Evolutionary conservation across 2,113 vertebrate species (phyloP), one percentile per base, ranked within the genome.

Genomic region (Diphyllodes magnificus): DNA sequence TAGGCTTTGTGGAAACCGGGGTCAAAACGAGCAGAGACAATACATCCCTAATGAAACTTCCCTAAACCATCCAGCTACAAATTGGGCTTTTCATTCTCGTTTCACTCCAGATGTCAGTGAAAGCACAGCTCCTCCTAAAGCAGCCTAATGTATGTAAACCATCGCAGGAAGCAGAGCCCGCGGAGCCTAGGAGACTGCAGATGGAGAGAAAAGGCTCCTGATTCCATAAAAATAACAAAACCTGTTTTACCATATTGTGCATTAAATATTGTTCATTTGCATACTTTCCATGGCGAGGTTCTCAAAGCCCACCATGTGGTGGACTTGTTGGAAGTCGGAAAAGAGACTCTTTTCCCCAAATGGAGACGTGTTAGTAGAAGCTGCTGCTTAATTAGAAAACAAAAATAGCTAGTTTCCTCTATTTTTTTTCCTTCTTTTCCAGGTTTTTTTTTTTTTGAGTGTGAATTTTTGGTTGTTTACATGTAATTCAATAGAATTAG

Each of bases 261-360:
- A 95, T 89, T 91, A 93, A 96, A 96, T 96, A 96, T 96, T 97
- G 93, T 97, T 96, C 93, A 96, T 96, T 96, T 97, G 86, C 96
- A 96, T 96, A 82, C 82, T 95, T 94, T 92, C 77, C 92, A 49
- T 89, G 88, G 93, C 59, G 66, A 89, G 89, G 88, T 96, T 96
- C 82, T 90, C 92, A 91, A 93, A 97, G 91, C 96, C 88, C 95
- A 92, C 92, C 96, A 93, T 96, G 96, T 97, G 94, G 92, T 97
- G 96, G 95, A 92, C 95, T 96, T 84, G 93, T 92, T 95, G 88
- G 90, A 83, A 97, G 88, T 88, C 76, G 53, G 94, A 82, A 96
- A 78, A 84, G 81, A 90, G 82, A 50, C 54, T 96, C 82, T 84
- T 88, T 90, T 90, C 88, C 89, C 83, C 95, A 95, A 96, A 94